Percentiles rank a stretch among this genome's conserved stretches.
Conservation (phyloP, 2,113 vertebrate species). For the Strigops habroptila region DNA sequence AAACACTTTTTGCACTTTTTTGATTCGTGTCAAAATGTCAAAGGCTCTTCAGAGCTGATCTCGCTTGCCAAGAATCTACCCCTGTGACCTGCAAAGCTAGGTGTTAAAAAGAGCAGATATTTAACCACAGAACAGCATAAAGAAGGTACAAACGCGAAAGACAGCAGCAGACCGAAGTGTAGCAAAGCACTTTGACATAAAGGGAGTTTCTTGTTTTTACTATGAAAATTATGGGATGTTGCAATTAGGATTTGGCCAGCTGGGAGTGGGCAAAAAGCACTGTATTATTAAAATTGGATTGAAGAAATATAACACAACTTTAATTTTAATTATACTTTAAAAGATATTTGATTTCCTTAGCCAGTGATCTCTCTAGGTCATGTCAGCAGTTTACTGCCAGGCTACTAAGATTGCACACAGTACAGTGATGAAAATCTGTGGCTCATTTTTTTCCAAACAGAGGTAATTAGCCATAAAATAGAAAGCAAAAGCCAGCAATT, state of each 20-base stretch:
- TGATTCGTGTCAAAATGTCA: neutral
- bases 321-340: constrained; percentile 19
- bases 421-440: neutral
- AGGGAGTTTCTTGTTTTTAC: neutral
- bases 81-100: neutral
- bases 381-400: neutral
- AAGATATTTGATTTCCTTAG: neutral
- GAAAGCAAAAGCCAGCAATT: neutral
- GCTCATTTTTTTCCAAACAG: neutral
- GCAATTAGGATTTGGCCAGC: constrained; percentile 36
- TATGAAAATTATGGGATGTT: neutral
- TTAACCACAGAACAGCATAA: neutral
- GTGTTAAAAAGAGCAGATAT: neutral
- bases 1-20: neutral
- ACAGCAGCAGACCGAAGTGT: neutral
- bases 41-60: neutral
- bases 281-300: neutral
- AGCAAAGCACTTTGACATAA: neutral
- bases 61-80: neutral
- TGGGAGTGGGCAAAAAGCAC: neutral
- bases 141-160: neutral
- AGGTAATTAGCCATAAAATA: neutral
- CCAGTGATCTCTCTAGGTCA: neutral
- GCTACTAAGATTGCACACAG: neutral
- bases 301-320: neutral